Percentiles rank a stretch among this genome's conserved stretches.
Evolutionary conservation across 2,888 invertebrate genomes (phyloP).

Genomic region (Hipparchia semele): DNA sequence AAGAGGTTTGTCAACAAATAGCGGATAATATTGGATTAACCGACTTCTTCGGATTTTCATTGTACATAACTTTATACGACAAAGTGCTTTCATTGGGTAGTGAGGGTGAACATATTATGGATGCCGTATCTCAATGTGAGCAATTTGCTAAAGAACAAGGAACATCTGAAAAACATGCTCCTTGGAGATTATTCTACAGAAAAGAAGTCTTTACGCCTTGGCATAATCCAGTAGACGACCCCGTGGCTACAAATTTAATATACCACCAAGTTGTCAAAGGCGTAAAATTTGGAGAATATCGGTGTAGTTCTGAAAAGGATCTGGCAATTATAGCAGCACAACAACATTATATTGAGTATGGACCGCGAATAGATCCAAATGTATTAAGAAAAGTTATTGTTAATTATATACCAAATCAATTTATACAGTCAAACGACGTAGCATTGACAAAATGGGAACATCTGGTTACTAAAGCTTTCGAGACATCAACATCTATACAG

Average conservation of each 20-base stretch:
- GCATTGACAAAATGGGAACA: slow-evolving; percentile 88
- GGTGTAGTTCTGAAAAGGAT: slow-evolving; percentile 92
- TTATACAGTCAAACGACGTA: slow-evolving; percentile 84
- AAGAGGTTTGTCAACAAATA: slow-evolving; percentile 92
- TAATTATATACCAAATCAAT: slow-evolving; percentile 91
- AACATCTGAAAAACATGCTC: slow-evolving; percentile 91
- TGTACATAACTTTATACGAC: slow-evolving; percentile 95
- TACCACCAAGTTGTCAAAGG: slow-evolving; percentile 95
- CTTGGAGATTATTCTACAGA: slow-evolving; percentile 94
- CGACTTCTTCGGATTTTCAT: slow-evolving; percentile 95
- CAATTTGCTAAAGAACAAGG: slow-evolving; percentile 97
- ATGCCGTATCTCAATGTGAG: slow-evolving; percentile 97
- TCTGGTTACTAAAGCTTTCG: slow-evolving; percentile 87
- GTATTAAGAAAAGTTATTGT: slow-evolving; percentile 88
- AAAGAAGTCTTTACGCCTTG: slow-evolving; percentile 96
- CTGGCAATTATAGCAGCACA: slow-evolving; percentile 94
- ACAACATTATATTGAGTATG: slow-evolving; percentile 94
- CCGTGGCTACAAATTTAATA: slow-evolving; percentile 93
- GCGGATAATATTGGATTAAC: slow-evolving; percentile 88
- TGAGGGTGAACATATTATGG: slow-evolving; percentile 96
- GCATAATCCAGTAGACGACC: slow-evolving; percentile 93
- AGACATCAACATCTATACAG: slow-evolving; percentile 87
- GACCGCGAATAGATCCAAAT: slow-evolving; percentile 85
- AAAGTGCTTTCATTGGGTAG: slow-evolving; percentile 95
- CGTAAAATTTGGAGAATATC: slow-evolving; percentile 95